These are phyloP conservation scores for Umimayanthus chanpuru DNA, from an alignment of 92 coral and sea anemone species.

Conservation along the genomic window DNA sequence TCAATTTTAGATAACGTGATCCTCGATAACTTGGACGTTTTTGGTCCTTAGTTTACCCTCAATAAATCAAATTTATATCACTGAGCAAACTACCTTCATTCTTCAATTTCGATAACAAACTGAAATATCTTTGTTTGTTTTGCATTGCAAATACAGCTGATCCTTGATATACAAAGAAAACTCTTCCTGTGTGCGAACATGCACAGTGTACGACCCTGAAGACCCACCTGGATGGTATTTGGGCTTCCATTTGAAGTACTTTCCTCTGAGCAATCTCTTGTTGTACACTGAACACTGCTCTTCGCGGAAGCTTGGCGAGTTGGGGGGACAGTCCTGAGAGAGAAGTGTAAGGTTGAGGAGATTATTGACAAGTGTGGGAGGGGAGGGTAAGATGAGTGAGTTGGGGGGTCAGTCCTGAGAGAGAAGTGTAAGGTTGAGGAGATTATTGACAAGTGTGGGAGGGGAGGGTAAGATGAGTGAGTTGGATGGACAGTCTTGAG, in stretches of 20 bases:
- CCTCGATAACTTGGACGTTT: too few species aligned
- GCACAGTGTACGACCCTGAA: neutral
- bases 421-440: neutral
- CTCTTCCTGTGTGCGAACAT: too few species aligned
- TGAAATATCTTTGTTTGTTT: too few species aligned
- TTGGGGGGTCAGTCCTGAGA: conserved; percentile 77
- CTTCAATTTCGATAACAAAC: too few species aligned
- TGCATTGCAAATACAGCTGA: too few species aligned
- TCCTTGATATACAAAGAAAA: too few species aligned
- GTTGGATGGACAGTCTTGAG: conserved; percentile 76
- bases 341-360: neutral
- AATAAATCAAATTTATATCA: too few species aligned
- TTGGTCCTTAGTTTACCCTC: too few species aligned
- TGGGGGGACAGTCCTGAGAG: conserved; percentile 75
- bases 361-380: neutral
- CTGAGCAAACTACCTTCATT: too few species aligned
- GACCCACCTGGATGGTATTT: conserved; percentile 62
- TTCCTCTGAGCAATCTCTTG: conserved; percentile 59
- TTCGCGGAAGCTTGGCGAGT: conserved; percentile 71
- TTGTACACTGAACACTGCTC: conserved; percentile 80
- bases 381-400: conserved; percentile 43
- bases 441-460: neutral
- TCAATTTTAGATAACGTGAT: too few species aligned
- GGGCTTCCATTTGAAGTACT: conserved; percentile 87
- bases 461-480: conserved; percentile 44